Evolutionary conservation across 2,113 vertebrate genomes (phyloP).

Genomic region (Drymodes brunneopygia): DNA sequence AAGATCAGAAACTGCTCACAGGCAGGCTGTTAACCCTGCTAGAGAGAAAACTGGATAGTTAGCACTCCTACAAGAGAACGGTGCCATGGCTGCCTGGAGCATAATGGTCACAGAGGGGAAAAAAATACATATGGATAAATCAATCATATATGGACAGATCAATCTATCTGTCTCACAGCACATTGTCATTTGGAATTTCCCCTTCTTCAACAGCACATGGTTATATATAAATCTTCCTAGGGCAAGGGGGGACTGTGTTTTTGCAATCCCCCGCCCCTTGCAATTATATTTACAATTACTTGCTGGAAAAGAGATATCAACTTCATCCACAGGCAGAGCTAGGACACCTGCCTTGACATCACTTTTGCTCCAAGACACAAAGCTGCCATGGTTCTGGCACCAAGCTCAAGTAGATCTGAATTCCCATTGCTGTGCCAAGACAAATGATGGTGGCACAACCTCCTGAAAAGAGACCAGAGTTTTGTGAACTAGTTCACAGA

Average conservation of each 20-base stretch:
- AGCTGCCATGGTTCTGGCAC: accelerated
- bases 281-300: not conserved
- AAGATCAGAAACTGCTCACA: not conserved
- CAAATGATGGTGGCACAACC: accelerated
- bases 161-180: not conserved
- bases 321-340: not conserved
- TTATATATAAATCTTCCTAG: not conserved
- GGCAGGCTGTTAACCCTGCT: not conserved
- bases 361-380: not conserved
- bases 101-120: not conserved
- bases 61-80: not conserved
- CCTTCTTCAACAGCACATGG: not conserved
- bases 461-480: not conserved
- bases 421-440: not conserved
- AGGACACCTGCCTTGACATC: not conserved
- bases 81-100: not conserved
- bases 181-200: not conserved
- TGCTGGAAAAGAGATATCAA: not conserved
- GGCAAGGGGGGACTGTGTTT: not conserved
- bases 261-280: not conserved
- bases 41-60: not conserved
- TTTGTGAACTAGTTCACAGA: not conserved
- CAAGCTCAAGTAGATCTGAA: not conserved
- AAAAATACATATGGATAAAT: not conserved
- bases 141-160: not conserved